Evolutionary conservation across 2,797 vertebrate genomes (phyloP).

Genomic region (Spatula versicolor): DNA sequence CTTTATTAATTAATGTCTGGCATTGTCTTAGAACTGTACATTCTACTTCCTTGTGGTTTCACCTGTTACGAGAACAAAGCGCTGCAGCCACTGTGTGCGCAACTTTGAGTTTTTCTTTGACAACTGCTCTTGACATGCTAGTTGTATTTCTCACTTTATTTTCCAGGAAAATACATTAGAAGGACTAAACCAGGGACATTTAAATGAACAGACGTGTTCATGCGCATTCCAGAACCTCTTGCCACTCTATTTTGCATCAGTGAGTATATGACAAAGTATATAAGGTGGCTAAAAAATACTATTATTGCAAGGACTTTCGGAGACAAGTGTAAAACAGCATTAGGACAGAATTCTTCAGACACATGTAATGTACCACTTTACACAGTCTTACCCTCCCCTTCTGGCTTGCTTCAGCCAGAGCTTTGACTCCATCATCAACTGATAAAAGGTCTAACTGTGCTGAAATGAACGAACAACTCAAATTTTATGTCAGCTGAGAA

Average conservation of each 20-base stretch:
- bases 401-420: neutral
- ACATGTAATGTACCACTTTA: neutral
- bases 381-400: neutral
- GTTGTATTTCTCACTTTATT: neutral
- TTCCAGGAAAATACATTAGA: conserved; percentile 83
- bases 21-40: neutral
- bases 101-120: neutral
- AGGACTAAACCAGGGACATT: conserved; percentile 83
- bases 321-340: neutral
- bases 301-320: neutral
- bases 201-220: conserved; percentile 85
- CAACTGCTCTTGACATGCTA: neutral
- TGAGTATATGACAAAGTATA: conserved; percentile 76
- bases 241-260: conserved; percentile 82
- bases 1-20: neutral
- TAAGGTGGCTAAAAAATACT: neutral
- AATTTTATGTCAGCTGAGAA: neutral
- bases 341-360: neutral
- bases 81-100: neutral
- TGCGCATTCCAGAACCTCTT: conserved; percentile 84
- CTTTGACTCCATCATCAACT: neutral
- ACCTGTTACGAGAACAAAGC: neutral
- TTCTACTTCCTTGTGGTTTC: neutral
- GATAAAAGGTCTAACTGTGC: neutral
- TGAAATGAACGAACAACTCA: neutral